A percentile compares a stretch with the other conserved stretches of the same genome.
These are phyloP conservation scores for Acromyrmex echinatior DNA, from an alignment of 1,140 invertebrate genomes.

Conservation along the genomic window DNA sequence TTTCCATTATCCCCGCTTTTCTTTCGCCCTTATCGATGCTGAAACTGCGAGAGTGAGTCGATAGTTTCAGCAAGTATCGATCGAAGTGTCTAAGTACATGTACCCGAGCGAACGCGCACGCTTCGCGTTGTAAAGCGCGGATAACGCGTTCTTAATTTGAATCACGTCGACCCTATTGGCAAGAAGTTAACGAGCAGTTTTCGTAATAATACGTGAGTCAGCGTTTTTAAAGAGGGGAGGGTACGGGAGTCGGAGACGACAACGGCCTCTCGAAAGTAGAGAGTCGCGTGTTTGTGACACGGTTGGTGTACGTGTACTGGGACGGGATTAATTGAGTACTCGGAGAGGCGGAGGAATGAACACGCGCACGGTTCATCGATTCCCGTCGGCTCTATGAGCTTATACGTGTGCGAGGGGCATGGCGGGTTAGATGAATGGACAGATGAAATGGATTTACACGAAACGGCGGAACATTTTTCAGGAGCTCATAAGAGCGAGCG, in stretches of 20 bases:
- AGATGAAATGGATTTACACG: conserved; percentile 73
- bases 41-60: conserved; percentile 40
- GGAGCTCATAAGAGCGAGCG: conserved; percentile 65
- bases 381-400: conserved; percentile 60
- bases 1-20: conserved; percentile 51
- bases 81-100: conserved; percentile 45
- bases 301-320: conserved; percentile 49
- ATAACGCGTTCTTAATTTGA: conserved; percentile 65
- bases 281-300: conserved; percentile 70
- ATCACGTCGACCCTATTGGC: conserved; percentile 58
- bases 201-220: conserved; percentile 55
- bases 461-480: conserved; percentile 72
- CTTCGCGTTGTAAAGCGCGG: conserved; percentile 47
- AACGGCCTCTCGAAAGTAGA: conserved; percentile 63
- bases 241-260: conserved; percentile 36
- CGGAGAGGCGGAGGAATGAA: conserved; percentile 47
- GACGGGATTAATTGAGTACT: conserved; percentile 74
- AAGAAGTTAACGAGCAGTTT: conserved; percentile 67
- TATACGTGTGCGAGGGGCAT: conserved; percentile 38
- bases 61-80: conserved; percentile 58
- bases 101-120: conserved; percentile 31
- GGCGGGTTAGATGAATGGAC: conserved; percentile 65
- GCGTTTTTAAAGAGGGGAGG: conserved; percentile 61
- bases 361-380: conserved; percentile 69
- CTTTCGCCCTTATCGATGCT: conserved; percentile 16